These are phyloP conservation scores for Pseudoatta argentina DNA, from an alignment of 1,140 invertebrate species.

Conservation along the genomic window DNA sequence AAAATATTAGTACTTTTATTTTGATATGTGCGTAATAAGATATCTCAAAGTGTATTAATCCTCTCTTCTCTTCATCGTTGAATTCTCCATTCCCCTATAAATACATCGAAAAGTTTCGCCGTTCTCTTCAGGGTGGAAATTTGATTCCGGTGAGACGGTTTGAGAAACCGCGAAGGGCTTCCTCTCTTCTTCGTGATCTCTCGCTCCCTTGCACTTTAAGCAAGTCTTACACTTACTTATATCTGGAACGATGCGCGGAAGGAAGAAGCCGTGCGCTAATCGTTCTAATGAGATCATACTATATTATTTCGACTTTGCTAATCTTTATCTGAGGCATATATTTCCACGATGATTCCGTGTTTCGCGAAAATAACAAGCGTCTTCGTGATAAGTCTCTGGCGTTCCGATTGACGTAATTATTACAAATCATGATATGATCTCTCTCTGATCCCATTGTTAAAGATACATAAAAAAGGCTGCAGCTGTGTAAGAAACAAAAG, in stretches of 20 bases:
- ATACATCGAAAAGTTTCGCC: slow-evolving; percentile 24
- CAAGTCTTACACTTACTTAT: slow-evolving; percentile 84
- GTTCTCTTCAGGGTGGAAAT: slow-evolving; percentile 75
- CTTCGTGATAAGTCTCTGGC: neutral
- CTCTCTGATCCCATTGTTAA: neutral
- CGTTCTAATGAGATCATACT: slow-evolving; percentile 86
- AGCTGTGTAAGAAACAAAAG: neutral
- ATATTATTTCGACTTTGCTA: slow-evolving; percentile 85
- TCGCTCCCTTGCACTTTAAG: slow-evolving; percentile 67
- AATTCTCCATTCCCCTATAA: slow-evolving; percentile 29
- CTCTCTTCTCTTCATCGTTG: neutral
- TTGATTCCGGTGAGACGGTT: slow-evolving; percentile 83
- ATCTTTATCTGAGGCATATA: slow-evolving; percentile 80
- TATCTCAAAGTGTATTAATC: slow-evolving; percentile 8
- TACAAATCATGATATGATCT: slow-evolving; percentile 20
- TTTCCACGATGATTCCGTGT: slow-evolving; percentile 42
- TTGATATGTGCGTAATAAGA: neutral
- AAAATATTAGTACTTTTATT: neutral
- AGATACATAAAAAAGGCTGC: neutral
- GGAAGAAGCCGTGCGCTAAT: slow-evolving; percentile 85
- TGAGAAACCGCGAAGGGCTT: slow-evolving; percentile 81
- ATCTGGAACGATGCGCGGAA: slow-evolving; percentile 68
- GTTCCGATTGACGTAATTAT: neutral
- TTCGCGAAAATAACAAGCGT: slow-evolving; percentile 45
- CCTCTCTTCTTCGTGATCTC: slow-evolving; percentile 73